phyloP scores from a whole-genome alignment of 2,113 vertebrate species.

The Halichoerus grypus region DNA sequence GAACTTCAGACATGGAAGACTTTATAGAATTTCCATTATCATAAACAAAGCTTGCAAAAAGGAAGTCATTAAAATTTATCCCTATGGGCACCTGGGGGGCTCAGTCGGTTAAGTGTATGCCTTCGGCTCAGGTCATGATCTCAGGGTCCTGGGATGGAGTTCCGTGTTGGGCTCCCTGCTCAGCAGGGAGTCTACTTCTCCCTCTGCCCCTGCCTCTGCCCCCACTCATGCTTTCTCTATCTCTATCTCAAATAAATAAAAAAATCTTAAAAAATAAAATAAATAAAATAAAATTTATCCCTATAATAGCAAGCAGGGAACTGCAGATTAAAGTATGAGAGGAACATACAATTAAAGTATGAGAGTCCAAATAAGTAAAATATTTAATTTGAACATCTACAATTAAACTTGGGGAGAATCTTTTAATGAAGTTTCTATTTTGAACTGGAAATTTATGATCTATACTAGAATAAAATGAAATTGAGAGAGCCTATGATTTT shows the following conservation, averaged over 20 bases:
- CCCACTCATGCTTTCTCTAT: too few species aligned
- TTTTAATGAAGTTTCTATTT: conserved; percentile 37
- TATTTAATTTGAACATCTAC: not conserved
- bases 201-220: not conserved
- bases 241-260: too few species aligned
- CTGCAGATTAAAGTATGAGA: not conserved
- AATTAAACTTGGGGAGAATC: not conserved
- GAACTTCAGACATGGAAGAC: not conserved
- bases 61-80: not conserved
- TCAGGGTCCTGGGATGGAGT: not conserved
- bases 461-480: not conserved
- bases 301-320: not conserved
- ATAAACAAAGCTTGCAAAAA: not conserved
- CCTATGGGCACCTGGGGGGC: too few species aligned
- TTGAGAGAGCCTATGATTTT: not conserved
- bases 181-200: not conserved
- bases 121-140: not conserved
- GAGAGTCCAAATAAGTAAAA: not conserved
- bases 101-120: too few species aligned
- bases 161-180: not conserved
- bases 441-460: not conserved
- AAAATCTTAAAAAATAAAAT: too few species aligned
- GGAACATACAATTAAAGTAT: not conserved
- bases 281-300: too few species aligned
- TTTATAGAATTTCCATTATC: not conserved